Conservation (phyloP, 2,888 invertebrate genomes). For the Diaperis boleti region DNA sequence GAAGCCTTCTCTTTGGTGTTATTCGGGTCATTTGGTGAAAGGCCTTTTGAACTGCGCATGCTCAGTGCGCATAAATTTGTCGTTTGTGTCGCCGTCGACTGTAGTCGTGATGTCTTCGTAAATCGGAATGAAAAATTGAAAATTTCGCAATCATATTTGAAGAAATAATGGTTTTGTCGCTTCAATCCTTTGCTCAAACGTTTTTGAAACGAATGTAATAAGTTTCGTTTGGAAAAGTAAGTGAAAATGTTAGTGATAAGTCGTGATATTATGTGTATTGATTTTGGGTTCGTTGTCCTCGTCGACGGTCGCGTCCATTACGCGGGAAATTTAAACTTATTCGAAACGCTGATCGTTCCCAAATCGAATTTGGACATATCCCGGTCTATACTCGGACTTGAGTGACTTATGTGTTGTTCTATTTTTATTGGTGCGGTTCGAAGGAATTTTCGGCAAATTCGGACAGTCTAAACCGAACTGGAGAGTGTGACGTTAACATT, state of each 20-base stretch:
- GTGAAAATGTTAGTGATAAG: conserved; percentile 52
- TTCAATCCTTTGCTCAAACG: conserved; percentile 9
- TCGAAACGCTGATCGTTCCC: conserved; percentile 3
- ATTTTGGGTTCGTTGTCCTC: conserved; percentile 49
- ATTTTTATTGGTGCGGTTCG: conserved; percentile 42
- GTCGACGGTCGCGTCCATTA: conserved; percentile 27
- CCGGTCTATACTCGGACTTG: conserved; percentile 24
- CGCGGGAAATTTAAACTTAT: conserved; percentile 37
- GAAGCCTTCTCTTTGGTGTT: too few species aligned
- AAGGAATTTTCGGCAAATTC: conserved; percentile 25
- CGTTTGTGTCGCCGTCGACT: conserved; percentile 28
- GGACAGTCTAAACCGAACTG: conserved; percentile 23
- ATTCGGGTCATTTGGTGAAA: conserved; percentile 2
- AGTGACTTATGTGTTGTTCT: conserved; percentile 46
- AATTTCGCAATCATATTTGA: conserved; percentile 20
- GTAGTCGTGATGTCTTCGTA: conserved; percentile 28
- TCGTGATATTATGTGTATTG: conserved; percentile 52
- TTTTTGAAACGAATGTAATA: conserved; percentile 39
- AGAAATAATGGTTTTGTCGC: conserved; percentile 28
- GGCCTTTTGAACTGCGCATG: conserved; percentile 12
- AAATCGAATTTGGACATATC: too few species aligned
- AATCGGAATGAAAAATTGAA: conserved; percentile 26
- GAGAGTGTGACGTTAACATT: conserved; percentile 29
- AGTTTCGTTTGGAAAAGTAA: conserved; percentile 52
- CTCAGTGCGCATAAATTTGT: neutral